These are phyloP conservation scores for Vicugna pacos DNA, from an alignment of 2,113 vertebrate genomes.

Conservation along the genomic window DNA sequence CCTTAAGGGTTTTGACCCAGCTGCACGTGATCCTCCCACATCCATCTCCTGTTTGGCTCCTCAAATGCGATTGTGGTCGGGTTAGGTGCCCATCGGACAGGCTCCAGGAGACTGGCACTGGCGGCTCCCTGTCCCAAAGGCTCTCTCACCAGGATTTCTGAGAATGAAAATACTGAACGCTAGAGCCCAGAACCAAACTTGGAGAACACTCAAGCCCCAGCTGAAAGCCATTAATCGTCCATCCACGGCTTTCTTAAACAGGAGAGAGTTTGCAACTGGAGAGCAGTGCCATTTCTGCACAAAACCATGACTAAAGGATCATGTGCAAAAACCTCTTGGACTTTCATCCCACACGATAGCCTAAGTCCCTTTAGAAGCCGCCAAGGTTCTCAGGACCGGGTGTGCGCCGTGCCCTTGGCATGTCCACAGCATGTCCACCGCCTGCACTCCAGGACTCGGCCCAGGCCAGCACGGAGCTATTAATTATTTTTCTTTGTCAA, in stretches of 20 bases:
- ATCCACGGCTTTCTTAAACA: constrained; percentile 27
- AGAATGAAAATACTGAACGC: background rate
- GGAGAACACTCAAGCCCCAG: background rate
- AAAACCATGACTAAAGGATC: background rate
- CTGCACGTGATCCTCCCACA: rapidly evolving
- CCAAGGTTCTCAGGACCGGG: background rate
- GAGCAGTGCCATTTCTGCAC: constrained; percentile 39
- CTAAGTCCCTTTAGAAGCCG: background rate
- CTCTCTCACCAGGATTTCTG: background rate
- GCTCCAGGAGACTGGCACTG: background rate
- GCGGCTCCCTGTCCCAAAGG: background rate
- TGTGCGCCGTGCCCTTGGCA: background rate
- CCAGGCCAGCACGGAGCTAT: background rate
- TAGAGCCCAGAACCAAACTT: constrained; percentile 22
- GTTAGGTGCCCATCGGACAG: background rate
- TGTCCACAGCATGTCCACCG: background rate
- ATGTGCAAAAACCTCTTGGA: background rate
- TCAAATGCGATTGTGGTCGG: background rate
- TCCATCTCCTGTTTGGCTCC: background rate
- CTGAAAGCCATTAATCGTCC: constrained; percentile 31
- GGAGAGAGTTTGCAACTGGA: constrained; percentile 30
- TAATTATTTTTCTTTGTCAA: constrained; percentile 77
- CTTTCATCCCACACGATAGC: background rate
- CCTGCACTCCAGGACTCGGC: rapidly evolving
- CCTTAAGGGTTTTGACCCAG: background rate